phyloP scores from a whole-genome alignment of 2,888 invertebrate genomes.

The Synergus itoensis region DNA sequence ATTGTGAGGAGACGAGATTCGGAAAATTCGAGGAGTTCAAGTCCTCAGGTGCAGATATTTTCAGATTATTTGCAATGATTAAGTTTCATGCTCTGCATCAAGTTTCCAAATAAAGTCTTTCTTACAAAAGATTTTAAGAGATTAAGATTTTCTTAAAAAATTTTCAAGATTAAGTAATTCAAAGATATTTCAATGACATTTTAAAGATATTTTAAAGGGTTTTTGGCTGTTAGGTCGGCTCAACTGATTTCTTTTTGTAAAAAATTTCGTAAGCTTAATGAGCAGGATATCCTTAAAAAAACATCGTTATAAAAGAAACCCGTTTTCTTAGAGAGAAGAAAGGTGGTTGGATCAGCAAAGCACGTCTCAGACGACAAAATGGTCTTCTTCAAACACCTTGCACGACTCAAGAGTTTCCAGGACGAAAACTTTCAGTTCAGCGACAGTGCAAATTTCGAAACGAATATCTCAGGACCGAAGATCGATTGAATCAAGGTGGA shows the following conservation, averaged over 20 bases:
- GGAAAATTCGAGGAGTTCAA: not conserved
- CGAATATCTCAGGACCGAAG: not conserved
- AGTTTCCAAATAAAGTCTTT: too few relatives aligned
- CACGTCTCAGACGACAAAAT: not conserved
- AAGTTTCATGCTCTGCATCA: not conserved
- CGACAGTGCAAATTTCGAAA: slow-evolving; percentile 24
- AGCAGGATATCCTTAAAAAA: not conserved
- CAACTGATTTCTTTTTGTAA: not conserved
- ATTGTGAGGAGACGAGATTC: not conserved
- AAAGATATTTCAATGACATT: not conserved
- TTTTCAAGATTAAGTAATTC: too few relatives aligned
- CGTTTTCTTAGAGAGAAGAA: slow-evolving; percentile 12
- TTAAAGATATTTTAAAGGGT: not conserved
- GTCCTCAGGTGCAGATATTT: not conserved
- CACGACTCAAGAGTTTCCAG: not conserved
- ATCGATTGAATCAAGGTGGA: slow-evolving; percentile 12
- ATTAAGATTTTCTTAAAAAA: not conserved
- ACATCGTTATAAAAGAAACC: not conserved
- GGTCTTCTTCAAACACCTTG: slow-evolving; percentile 27
- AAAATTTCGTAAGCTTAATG: not conserved
- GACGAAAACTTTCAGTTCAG: slow-evolving; percentile 21
- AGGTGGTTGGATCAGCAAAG: not conserved
- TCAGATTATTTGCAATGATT: not conserved
- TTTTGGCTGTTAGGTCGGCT: too few relatives aligned
- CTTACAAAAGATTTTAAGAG: not conserved